A percentile compares a stretch with the other conserved stretches of the same genome.
Conservation (phyloP, 2,797 vertebrate species). For the Chelmon rostratus region DNA sequence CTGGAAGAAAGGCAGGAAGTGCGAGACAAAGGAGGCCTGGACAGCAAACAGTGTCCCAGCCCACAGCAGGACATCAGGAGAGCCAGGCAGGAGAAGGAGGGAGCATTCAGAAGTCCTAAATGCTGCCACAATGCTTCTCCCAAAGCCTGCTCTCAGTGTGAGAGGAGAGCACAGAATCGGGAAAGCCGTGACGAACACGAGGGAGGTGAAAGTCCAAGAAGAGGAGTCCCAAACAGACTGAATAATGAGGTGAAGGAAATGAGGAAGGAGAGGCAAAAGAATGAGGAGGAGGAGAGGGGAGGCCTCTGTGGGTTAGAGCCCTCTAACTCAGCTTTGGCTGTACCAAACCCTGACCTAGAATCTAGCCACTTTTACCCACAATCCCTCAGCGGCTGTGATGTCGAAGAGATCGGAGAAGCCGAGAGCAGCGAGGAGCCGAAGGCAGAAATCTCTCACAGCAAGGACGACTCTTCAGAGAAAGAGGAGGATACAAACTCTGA, state of each 20-base stretch:
- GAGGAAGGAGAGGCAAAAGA: conserved; percentile 53
- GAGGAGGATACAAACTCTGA: conserved; percentile 15
- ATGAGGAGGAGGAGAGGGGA: conserved; percentile 53
- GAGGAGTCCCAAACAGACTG: conserved; percentile 1
- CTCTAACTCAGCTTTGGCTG: conserved; percentile 13
- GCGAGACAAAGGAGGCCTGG: conserved; percentile 65
- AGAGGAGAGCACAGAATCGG: conserved; percentile 30
- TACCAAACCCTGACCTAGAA: conserved; percentile 53
- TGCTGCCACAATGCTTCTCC: conserved; percentile 50
- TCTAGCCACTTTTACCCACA: conserved; percentile 25
- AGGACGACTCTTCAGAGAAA: conserved; percentile 5
- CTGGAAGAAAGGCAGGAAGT: conserved; percentile 75
- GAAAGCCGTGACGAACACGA: conserved; percentile 35
- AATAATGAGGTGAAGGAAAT: conserved; percentile 41
- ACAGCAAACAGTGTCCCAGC: conserved; percentile 46
- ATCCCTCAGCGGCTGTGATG: conserved; percentile 29
- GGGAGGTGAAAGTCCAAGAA: conserved; percentile 32
- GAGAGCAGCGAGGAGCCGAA: conserved; percentile 25
- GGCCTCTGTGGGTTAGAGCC: conserved; percentile 4
- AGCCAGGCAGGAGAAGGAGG: conserved; percentile 39
- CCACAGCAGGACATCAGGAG: conserved; percentile 38
- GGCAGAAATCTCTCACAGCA: conserved; percentile 23
- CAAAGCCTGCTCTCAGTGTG: conserved; percentile 50
- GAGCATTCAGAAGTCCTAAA: conserved; percentile 36
- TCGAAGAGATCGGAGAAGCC: conserved; percentile 31